A percentile compares a stretch with the other conserved stretches of the same genome.
Evolutionary conservation across 1,140 invertebrate species (phyloP).

Genomic region (Mycetomoellerius zeteki): DNA sequence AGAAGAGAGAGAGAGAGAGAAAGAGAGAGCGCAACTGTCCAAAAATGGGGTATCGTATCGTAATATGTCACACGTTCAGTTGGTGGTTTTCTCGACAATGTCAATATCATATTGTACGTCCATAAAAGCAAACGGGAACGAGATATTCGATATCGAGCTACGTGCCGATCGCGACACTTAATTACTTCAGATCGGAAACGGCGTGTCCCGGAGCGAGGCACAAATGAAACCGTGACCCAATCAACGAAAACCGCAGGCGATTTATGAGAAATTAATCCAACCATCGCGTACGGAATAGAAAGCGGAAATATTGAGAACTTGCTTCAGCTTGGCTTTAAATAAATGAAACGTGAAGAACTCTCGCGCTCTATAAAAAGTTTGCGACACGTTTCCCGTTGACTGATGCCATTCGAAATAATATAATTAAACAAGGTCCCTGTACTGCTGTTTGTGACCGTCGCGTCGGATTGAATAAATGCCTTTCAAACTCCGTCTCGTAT

Average conservation of each 20-base stretch:
- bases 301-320: conserved; percentile 11
- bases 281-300: conserved; percentile 40
- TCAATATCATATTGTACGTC: conserved; percentile 57
- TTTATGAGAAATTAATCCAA: conserved; percentile 79
- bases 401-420: conserved; percentile 39
- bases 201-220: conserved; percentile 28
- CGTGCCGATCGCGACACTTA: conserved; percentile 49
- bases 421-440: conserved; percentile 46
- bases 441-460: neutral
- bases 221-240: conserved; percentile 72
- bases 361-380: conserved; percentile 33
- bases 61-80: conserved; percentile 45
- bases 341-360: conserved; percentile 61
- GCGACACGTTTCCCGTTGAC: conserved; percentile 17
- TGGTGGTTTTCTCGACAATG: conserved; percentile 42
- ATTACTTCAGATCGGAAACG: conserved; percentile 46
- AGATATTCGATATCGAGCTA: conserved; percentile 53
- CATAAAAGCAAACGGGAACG: conserved; percentile 35
- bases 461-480: conserved; percentile 24
- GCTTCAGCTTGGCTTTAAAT: conserved; percentile 54
- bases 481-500: conserved; percentile 28
- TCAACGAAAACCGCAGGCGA: conserved; percentile 75
- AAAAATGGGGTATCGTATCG: neutral
- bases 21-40: conserved; percentile 7
- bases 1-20: conserved; percentile 5